phyloP scores from a whole-genome alignment of 2,113 vertebrate species.

The Osmerus mordax region DNA sequence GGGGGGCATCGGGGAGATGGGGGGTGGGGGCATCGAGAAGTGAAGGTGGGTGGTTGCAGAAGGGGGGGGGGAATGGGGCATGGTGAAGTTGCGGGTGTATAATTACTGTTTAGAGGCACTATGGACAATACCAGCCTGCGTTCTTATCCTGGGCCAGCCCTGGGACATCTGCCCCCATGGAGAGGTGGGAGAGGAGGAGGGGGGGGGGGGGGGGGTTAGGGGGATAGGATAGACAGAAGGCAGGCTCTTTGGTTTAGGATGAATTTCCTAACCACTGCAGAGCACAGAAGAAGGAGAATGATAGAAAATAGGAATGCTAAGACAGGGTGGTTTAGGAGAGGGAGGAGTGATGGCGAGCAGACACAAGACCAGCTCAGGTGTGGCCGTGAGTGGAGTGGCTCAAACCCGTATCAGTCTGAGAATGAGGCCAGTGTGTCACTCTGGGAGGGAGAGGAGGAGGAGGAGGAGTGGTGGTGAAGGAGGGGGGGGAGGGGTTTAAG shows the following conservation, averaged over 20 bases:
- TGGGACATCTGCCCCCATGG: conserved; percentile 46
- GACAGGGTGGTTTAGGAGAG: background rate
- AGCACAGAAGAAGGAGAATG: conserved; percentile 8
- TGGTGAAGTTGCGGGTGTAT: conserved; percentile 41
- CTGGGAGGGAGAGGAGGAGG: conserved; percentile 7
- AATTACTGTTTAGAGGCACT: conserved; percentile 66
- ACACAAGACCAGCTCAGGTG: conserved; percentile 3
- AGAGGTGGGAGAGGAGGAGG: background rate
- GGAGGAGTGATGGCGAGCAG: background rate
- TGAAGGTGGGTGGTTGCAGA: too few relatives aligned
- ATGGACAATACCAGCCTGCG: conserved; percentile 60
- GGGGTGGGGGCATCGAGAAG: background rate
- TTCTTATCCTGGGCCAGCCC: conserved; percentile 24
- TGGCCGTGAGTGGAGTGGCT: background rate
- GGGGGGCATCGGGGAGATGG: conserved; percentile 22
- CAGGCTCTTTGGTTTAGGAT: background rate
- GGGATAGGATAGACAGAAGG: too few relatives aligned
- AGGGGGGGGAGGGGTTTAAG: too few relatives aligned
- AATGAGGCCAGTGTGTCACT: conserved; percentile 53
- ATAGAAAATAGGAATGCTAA: background rate
- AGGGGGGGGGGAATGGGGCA: conserved; percentile 25
- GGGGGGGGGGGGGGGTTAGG: conserved; percentile 1
- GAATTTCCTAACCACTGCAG: conserved; percentile 14
- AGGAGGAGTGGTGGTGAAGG: conserved; percentile 1
- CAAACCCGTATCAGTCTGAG: conserved; percentile 42